A percentile compares a stretch with the other conserved stretches of the same genome.
Evolutionary conservation across 2,113 vertebrate genomes (phyloP).

Genomic region (Paramisgurnus dabryanus): DNA sequence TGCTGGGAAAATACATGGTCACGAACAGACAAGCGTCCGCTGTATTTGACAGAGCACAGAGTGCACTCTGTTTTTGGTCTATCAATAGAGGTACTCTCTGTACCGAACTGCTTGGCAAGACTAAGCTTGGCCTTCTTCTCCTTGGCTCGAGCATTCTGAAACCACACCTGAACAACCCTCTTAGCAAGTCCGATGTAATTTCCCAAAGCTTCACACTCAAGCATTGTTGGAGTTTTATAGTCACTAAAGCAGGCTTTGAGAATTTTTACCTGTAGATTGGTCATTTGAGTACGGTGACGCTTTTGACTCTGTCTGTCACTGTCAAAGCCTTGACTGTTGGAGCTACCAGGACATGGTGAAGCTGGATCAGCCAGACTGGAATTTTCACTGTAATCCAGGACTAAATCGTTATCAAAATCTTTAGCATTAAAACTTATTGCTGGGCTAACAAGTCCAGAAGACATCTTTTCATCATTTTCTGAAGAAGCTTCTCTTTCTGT

Average conservation of each 20-base stretch:
- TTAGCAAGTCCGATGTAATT: constrained; percentile 91
- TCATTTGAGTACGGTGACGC: constrained; percentile 89
- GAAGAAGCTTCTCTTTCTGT: constrained; percentile 79
- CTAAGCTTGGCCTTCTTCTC: constrained; percentile 90
- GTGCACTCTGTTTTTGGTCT: constrained; percentile 90
- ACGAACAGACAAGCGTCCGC: constrained; percentile 84
- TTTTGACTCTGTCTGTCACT: constrained; percentile 86
- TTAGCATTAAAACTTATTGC: constrained; percentile 87
- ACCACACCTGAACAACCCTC: constrained; percentile 92
- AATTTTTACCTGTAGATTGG: constrained; percentile 88
- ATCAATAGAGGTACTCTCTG: constrained; percentile 86
- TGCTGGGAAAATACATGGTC: constrained; percentile 91
- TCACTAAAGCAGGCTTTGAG: constrained; percentile 91
- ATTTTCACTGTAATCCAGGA: constrained; percentile 92
- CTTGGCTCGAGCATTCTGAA: constrained; percentile 90
- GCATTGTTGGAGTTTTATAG: constrained; percentile 89
- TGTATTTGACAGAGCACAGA: constrained; percentile 91
- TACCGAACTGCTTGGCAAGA: constrained; percentile 91
- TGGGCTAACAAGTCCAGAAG: constrained; percentile 86
- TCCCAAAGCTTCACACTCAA: constrained; percentile 89
- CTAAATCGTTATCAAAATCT: constrained; percentile 92
- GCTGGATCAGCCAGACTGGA: constrained; percentile 91
- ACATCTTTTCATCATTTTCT: constrained; percentile 85
- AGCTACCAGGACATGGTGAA: constrained; percentile 88
- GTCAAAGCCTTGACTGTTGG: constrained; percentile 85